These are phyloP conservation scores for Porites lobata DNA, from an alignment of 92 coral and sea anemone genomes.

Conservation along the genomic window DNA sequence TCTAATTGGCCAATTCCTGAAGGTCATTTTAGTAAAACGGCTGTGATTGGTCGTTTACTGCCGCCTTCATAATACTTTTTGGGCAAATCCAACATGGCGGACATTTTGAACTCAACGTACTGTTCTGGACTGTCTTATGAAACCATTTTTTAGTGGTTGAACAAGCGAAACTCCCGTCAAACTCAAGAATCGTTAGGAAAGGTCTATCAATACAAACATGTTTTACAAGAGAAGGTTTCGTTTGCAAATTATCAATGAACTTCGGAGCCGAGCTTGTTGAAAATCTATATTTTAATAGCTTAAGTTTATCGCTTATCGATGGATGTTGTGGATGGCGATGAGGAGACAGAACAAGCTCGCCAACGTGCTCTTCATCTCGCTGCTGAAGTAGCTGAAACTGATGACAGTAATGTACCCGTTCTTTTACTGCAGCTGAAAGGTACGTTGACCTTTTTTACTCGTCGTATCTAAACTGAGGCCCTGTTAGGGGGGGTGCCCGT, in stretches of 20 bases:
- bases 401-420: constrained; percentile 89
- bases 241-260: background rate
- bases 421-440: constrained; percentile 91
- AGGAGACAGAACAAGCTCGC: constrained; percentile 72
- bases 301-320: constrained; percentile 25
- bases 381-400: constrained; percentile 98
- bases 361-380: constrained; percentile 91
- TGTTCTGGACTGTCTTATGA: background rate
- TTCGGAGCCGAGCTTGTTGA: background rate
- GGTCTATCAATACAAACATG: background rate
- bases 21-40: background rate
- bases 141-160: background rate
- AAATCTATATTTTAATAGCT: background rate
- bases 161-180: no score
- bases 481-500: no score
- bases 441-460: constrained; percentile 7
- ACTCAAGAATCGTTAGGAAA: no score
- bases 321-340: constrained; percentile 81
- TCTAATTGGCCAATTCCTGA: constrained; percentile 9
- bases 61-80: background rate
- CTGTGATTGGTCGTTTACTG: constrained; percentile 14
- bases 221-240: constrained; percentile 10
- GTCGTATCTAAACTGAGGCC: no score
- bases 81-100: constrained; percentile 22
- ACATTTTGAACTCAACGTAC: constrained; percentile 35